Evolutionary conservation across 2,888 invertebrate genomes (phyloP), one percentile per base, ranked within the genome.

Genomic region (Cactoblastis cactorum): DNA sequence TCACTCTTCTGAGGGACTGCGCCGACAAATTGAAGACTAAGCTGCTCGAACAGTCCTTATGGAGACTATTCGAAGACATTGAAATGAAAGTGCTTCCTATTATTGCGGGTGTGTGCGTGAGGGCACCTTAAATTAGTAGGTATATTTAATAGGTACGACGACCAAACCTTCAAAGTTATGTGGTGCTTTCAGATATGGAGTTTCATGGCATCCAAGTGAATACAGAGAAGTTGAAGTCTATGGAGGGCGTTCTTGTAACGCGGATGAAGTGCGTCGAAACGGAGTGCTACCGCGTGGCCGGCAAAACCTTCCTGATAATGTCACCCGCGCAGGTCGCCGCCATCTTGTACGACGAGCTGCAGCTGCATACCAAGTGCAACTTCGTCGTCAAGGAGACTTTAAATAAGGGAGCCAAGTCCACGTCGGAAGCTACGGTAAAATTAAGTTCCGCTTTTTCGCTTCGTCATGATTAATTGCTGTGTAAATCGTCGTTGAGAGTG

Each of bases 11-110:
- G 52, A 69, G 61, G 12, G 69, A 70, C 1, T 74, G 80, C 34
- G 68, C 65, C 19, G 34, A 3, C 1, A 66, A 46, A n/a, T 54
- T 81, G 11, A 61, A 54, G 1, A 39, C 9, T 0, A 47, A 64
- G 47, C 68, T 90, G 24, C 49, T 61, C 0, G 72, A 80, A 15
- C 61, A 74, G 1, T 64, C 69, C 1, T 52, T 89, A 50, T 86
- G 84, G 87, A 70, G 66, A n/a, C 66, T 90, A 1, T 90, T 89
- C 53, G 57, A 69, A 0, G 69, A 83, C 2, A 74, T 90, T n/a
- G 91, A 91, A 64, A 87, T 86, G 80, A 76, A 66, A 45, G 64
- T 90, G 14, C 53, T 84, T 35, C 85, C 89, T 15, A 76, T 90
- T 18, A 70, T 91, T 54, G 76, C 89, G 55, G 80, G 90, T 87